Percentiles rank a stretch among this genome's conserved stretches.
phyloP scores from a whole-genome alignment of 2,797 vertebrate species.

The Thalassophryne amazonica region DNA sequence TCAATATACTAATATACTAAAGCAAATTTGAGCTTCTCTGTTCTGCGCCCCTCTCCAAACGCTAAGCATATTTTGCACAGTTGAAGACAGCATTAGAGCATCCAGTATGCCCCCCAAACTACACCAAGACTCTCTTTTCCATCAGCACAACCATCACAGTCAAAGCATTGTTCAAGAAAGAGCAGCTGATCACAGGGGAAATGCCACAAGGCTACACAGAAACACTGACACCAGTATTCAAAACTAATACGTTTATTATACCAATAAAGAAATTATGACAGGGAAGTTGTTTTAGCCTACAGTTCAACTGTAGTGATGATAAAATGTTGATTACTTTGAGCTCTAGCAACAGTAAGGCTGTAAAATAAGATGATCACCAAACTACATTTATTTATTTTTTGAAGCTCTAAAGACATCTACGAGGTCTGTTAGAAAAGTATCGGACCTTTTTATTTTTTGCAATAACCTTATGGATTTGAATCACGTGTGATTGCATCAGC shows the following conservation, averaged over 20 bases:
- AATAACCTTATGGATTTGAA: no score
- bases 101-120: not conserved
- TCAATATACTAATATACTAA: slow-evolving; percentile 1
- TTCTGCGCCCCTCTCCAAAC: slow-evolving; percentile 16
- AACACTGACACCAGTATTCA: not conserved
- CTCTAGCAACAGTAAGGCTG: no score
- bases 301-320: not conserved
- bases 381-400: no score
- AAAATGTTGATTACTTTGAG: not conserved
- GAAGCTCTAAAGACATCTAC: no score
- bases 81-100: slow-evolving; percentile 16
- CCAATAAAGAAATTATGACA: not conserved
- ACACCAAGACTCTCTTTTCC: slow-evolving; percentile 28
- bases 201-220: slow-evolving; percentile 31
- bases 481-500: no score
- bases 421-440: no score
- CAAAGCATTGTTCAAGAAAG: slow-evolving; percentile 53
- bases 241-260: not conserved
- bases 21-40: slow-evolving; percentile 11
- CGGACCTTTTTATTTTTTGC: no score
- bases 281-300: not conserved
- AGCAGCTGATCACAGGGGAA: slow-evolving; percentile 65
- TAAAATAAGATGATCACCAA: no score
- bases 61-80: slow-evolving; percentile 50
- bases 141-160: slow-evolving; percentile 43